Conservation (phyloP, 2,113 vertebrate species). For the Murina feae region DNA sequence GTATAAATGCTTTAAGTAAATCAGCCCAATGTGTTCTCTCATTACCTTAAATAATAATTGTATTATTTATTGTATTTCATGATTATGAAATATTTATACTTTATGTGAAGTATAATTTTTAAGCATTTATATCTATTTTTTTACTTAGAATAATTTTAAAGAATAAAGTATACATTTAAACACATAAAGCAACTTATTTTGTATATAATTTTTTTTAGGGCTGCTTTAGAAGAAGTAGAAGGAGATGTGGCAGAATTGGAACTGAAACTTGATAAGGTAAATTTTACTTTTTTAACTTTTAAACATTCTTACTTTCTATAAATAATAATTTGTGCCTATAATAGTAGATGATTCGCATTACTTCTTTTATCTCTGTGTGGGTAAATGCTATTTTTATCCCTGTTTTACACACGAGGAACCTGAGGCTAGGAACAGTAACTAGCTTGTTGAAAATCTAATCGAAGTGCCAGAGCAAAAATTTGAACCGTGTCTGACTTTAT, state of each 20-base stretch:
- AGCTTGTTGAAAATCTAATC: not conserved
- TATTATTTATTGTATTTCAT: not conserved
- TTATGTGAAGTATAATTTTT: slow-evolving; percentile 22
- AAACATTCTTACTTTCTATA: not conserved
- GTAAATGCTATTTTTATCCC: not conserved
- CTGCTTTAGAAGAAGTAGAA: slow-evolving; percentile 97
- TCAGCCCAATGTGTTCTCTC: not conserved
- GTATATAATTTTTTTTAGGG: slow-evolving; percentile 82
- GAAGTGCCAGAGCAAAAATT: not conserved
- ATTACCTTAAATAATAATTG: not conserved
- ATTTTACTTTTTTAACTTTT: slow-evolving; percentile 54
- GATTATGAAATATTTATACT: slow-evolving; percentile 14
- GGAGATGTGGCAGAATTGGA: slow-evolving; percentile 97
- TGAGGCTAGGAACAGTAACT: not conserved
- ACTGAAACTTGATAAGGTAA: slow-evolving; percentile 99
- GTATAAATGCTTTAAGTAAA: slow-evolving; percentile 7
- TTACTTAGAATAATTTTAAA: slow-evolving; percentile 39
- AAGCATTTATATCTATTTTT: not conserved
- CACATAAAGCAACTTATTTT: not conserved
- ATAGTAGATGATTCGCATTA: not conserved
- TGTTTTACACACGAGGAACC: not conserved
- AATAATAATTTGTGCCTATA: not conserved
- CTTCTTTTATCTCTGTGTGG: not conserved
- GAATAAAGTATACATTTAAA: slow-evolving; percentile 34
- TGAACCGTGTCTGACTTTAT: not conserved